phyloP scores from a whole-genome alignment of 2,797 vertebrate genomes.

The Leuciscus waleckii region DNA sequence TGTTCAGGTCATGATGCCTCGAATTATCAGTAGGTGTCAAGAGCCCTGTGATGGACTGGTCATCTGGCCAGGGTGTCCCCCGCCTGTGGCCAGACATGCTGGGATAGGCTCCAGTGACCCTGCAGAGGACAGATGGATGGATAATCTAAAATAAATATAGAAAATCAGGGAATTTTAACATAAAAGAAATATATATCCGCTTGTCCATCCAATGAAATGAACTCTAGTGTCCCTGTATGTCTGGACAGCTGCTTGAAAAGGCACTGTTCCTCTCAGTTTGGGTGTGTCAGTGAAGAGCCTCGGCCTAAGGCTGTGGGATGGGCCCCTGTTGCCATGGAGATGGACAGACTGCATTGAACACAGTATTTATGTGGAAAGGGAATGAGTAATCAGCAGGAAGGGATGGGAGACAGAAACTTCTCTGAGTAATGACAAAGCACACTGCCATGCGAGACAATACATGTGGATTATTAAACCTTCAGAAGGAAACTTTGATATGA shows the following conservation, averaged over 20 bases:
- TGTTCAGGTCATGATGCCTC: background rate
- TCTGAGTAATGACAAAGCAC: constrained; percentile 24
- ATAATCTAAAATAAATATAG: background rate
- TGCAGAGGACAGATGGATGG: background rate
- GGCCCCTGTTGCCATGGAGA: constrained; percentile 36
- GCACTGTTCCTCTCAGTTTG: constrained; percentile 4
- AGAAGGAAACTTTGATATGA: background rate
- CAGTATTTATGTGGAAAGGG: constrained; percentile 32
- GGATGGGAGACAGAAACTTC: constrained; percentile 21
- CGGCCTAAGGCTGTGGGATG: constrained; percentile 16
- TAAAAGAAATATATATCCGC: background rate
- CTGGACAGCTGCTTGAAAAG: background rate
- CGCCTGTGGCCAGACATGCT: background rate
- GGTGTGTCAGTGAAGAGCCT: constrained; percentile 48
- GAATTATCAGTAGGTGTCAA: background rate
- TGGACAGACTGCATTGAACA: constrained; percentile 31
- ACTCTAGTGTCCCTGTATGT: background rate
- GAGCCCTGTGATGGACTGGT: background rate
- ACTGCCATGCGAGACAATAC: constrained; percentile 20
- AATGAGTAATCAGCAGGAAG: constrained; percentile 30
- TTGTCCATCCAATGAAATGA: background rate
- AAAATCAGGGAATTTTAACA: background rate
- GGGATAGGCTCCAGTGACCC: background rate
- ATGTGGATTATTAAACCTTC: background rate
- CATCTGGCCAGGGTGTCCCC: background rate